Evolutionary conservation across 1,140 invertebrate species (phyloP), one percentile per base, ranked within the genome.

Genomic region (Orchestia grillus): DNA sequence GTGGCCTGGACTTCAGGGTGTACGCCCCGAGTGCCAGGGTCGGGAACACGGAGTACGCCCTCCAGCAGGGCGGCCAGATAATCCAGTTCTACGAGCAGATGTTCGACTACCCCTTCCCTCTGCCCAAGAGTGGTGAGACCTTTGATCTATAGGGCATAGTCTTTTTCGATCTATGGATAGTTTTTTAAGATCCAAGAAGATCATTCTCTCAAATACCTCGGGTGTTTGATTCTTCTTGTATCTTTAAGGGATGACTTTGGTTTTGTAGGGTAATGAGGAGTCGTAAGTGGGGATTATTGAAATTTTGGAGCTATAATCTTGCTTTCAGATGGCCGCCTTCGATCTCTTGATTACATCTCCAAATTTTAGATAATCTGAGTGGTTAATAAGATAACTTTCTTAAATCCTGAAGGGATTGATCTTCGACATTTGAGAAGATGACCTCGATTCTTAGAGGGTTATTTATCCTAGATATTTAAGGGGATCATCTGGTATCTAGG

Each of bases 81-180:
- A 98, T 99, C 97, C 98, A 99, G 97, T 99, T 98, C 97, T 99
- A 98, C 97, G 98, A 99, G 97, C 98, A 98, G 6, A 99, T 99
- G 97, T 99, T 99, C 97, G 98, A 98, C 91, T 98, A 99, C 53
- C 97, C 98, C 96, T 98, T 98, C 97, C 97, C 98, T 41, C 96
- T 97, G 43, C 95, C 97, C 36, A 97, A 97, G 96, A 96, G 96
- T 88, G 96, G 96, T 97, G 44, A 19, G 47, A 6, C 19, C 6
- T 53, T 53, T 19, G 19, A 19, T 8, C 6, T 6, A 53, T 53
- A 19, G 19, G 47, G 47, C 6, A 77, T 77, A 77, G 36, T 23
- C 62, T 77, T 77, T 15, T 23, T 3, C 15, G 28, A 36, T 36
- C 62, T 77, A 19, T 77, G 62, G 28, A 77, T 42, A 96, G 87